Conservation (phyloP, 1,140 invertebrate genomes). For the Wiebesia pumilae region DNA sequence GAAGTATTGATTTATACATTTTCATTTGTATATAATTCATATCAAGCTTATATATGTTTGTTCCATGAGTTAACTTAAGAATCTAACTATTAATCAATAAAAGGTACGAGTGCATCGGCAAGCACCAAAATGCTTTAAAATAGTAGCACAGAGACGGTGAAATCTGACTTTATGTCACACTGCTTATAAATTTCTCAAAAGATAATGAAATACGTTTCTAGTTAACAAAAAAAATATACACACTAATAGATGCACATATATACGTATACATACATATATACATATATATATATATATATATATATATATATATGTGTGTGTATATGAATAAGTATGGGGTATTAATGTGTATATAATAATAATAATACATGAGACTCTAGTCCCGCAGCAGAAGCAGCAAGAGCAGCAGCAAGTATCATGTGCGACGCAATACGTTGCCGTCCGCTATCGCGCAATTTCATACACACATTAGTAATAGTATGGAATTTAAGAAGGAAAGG, state of each 20-base stretch:
- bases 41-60: conserved; percentile 13
- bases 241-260: conserved; percentile 28
- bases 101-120: neutral
- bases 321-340: neutral
- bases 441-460: conserved; percentile 49
- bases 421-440: conserved; percentile 33
- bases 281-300: no score
- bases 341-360: conserved; percentile 36
- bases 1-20: conserved; percentile 44
- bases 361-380: conserved; percentile 49
- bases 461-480: conserved; percentile 24
- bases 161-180: neutral
- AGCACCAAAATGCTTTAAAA: neutral
- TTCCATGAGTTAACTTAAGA: neutral
- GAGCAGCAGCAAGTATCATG: conserved; percentile 42
- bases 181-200: conserved; percentile 29
- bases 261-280: conserved; percentile 30
- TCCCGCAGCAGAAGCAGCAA: conserved; percentile 42
- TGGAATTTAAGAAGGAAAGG: neutral
- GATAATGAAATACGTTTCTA: conserved; percentile 47
- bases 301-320: neutral
- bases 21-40: conserved; percentile 55
- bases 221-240: conserved; percentile 27
- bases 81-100: neutral
- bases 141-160: neutral